Base-by-base conservation (phyloP, 2,113 vertebrate species). In the Leuciscus idus region DNA sequence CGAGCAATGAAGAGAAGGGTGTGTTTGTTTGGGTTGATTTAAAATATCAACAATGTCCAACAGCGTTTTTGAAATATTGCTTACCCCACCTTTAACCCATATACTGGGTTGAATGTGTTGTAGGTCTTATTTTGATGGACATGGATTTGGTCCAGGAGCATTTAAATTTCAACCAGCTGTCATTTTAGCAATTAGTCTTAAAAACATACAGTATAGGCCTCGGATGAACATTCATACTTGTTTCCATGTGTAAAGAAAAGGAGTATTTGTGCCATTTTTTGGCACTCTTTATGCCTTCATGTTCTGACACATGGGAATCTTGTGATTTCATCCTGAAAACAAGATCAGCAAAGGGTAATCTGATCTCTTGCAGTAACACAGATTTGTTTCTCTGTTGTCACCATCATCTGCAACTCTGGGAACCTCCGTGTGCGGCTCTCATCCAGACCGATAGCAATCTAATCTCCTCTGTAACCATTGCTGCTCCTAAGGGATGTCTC, bases 401-500 rank as follows among this genome's bases (percentile, higher is more conserved):
- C 78, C 36, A 36, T 77, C 62, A 75, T 85, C 79, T 82, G 57
- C 46, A 66, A 17, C 55, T 61, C 52, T 76, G 83, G 68, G 66
- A 72, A 48, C 75, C 39, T 81, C 59, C 0, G 30, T 52, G 21
- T 59, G 73, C 61, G 52, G 77, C 77, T 81, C 84, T 82, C 62
- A 50, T 88, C 87, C 79, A 39, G 4, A 4, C 62, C 1, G 85
- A 85, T 88, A 83, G 73, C 61, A 62, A 89, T 91, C 80, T 91
- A 88, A 91, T 92, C 92, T 86, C 66, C 76, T 78, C 15, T 33
- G 83, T 52, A 85, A 76, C 76, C 83, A 57, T 87, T 85, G 85
- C 80, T 66, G 59, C 19, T 70, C 62, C 75, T 33, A 43, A 78
- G 70, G 61, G 70, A 86, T 59, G 52, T 59, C 30, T 23, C 52